phyloP scores from a whole-genome alignment of 2,797 vertebrate species.

The Coilia nasus region DNA sequence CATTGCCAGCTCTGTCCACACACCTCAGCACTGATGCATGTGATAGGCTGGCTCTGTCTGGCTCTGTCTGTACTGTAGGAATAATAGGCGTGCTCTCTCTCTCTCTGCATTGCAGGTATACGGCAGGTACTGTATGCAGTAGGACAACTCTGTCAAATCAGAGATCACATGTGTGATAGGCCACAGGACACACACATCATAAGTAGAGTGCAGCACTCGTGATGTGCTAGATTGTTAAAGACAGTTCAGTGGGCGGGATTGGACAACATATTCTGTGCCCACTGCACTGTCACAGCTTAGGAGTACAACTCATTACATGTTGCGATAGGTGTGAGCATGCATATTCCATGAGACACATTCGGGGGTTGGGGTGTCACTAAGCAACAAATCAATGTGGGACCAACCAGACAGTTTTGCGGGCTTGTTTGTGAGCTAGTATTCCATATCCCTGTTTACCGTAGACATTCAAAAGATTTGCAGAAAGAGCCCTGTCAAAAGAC shows the following conservation, averaged over 20 bases:
- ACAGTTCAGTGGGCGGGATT: no score
- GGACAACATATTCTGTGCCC: no score
- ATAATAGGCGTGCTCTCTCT: no score
- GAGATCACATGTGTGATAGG: no score
- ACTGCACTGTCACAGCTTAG: no score
- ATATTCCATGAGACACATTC: background rate
- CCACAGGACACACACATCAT: no score
- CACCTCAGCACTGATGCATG: background rate
- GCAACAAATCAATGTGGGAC: background rate
- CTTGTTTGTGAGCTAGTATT: background rate
- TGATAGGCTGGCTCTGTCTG: background rate
- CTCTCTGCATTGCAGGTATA: no score
- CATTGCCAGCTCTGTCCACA: background rate
- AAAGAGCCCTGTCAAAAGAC: background rate
- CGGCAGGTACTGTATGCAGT: no score
- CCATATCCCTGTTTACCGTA: background rate
- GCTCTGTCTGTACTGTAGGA: background rate
- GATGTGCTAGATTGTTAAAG: no score
- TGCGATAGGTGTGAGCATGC: background rate
- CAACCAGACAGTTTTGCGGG: background rate
- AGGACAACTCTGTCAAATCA: no score
- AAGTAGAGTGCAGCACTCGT: no score
- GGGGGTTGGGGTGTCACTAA: background rate
- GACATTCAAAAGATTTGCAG: background rate
- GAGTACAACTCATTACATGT: background rate